Base-by-base conservation (phyloP, 1,140 invertebrate genomes). In the Drosophila tropicalis region DNA sequence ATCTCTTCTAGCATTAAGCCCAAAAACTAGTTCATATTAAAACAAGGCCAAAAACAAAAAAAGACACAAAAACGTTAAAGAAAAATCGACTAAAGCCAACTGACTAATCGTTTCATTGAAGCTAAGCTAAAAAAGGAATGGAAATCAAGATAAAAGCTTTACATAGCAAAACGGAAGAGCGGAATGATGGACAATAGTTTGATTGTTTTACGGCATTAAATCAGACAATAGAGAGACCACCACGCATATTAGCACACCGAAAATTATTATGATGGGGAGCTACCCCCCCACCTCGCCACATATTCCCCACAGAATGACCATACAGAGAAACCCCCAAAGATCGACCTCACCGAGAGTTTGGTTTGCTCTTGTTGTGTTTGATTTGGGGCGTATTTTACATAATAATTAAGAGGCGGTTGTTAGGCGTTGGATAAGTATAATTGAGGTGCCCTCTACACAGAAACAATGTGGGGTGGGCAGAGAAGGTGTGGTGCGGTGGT, bases 171-270 rank as follows among this genome's bases (percentile, higher is more conserved):
- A 55, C 32, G 22, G 22, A 65, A 39, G 62, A 32, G 63, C 29
- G 0, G 54, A 76, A 67, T 64, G 64, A 47, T 66, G 57, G 58
- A 69, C 65, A 79, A 87, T 86, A 87, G 87, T 86, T 86, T 87
- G 79, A 86, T 87, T 87, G 79, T 72, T 85, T 81, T 72, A 68
- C 65, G 78, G 70, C 78, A 77, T 79, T 76, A 82, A 87, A 86
- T 86, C 75, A 79, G 75, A 77, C 74, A 67, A 77, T 63, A 71
- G 63, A 5, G 29, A 29, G 29, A 29, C 29, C 29, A 29, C 68
- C 75, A 76, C 69, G 83, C 83, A 79, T 72, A 81, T 66, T 67
- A 73, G 64, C 76, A 67, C 58, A 62, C 41, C 65, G 29, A 47
- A 15, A 3, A 44, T 34, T 39, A 36, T 29, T 29, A 29, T 9